phyloP scores from a whole-genome alignment of 2,888 invertebrate genomes.

The Diachrysia chrysitis region DNA sequence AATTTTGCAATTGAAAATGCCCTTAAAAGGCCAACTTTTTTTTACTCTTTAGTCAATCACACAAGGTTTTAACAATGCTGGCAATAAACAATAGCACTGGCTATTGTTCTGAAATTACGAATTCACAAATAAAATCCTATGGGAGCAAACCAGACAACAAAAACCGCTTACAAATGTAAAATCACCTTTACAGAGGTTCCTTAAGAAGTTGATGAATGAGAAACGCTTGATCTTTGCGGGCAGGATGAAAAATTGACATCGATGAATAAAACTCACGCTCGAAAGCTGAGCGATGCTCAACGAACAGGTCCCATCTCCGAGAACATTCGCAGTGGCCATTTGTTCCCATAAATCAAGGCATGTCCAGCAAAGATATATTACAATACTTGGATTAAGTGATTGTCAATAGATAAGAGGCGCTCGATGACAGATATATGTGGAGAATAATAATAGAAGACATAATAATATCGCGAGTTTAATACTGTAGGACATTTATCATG shows the following conservation, averaged over 20 bases:
- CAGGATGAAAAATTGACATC: slow-evolving; percentile 67
- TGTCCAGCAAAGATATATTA: slow-evolving; percentile 47
- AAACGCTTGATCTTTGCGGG: slow-evolving; percentile 57
- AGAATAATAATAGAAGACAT: slow-evolving; percentile 17
- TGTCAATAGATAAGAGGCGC: slow-evolving; percentile 45
- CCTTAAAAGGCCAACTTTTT: background rate
- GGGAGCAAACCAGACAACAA: slow-evolving; percentile 38
- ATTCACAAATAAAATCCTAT: slow-evolving; percentile 45
- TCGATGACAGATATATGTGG: slow-evolving; percentile 44
- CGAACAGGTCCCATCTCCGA: slow-evolving; percentile 29
- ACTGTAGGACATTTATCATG: slow-evolving; percentile 30
- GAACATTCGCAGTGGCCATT: slow-evolving; percentile 41
- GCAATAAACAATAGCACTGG: slow-evolving; percentile 20
- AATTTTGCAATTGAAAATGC: background rate
- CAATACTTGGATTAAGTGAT: slow-evolving; percentile 48
- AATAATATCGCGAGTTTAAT: slow-evolving; percentile 26
- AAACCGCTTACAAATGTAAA: slow-evolving; percentile 56
- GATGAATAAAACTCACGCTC: slow-evolving; percentile 66
- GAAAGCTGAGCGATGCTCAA: slow-evolving; percentile 41
- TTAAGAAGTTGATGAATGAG: slow-evolving; percentile 65
- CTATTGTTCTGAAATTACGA: slow-evolving; percentile 38
- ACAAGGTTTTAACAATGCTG: background rate
- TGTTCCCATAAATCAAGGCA: slow-evolving; percentile 50
- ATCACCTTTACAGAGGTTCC: slow-evolving; percentile 53
- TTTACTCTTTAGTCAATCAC: background rate